Evolutionary conservation across 2,888 invertebrate species (phyloP).

Genomic region (Acleris cristana): DNA sequence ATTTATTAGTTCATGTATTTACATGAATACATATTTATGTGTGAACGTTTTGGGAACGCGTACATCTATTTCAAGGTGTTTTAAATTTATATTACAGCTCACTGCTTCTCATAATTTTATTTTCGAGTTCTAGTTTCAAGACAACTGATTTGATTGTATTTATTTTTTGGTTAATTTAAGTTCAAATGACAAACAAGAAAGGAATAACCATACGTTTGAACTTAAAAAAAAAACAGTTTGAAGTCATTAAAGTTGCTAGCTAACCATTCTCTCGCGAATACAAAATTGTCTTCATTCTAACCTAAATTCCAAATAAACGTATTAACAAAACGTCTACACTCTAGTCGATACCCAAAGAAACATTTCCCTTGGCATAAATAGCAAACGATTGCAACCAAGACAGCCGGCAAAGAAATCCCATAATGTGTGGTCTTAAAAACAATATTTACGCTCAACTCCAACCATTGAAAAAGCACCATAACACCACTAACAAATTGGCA

Average conservation of each 20-base stretch:
- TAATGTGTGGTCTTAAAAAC: conserved; percentile 36
- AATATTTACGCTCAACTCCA: conserved; percentile 10
- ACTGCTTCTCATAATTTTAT: too few species aligned
- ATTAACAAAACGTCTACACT: not conserved
- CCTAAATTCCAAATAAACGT: not conserved
- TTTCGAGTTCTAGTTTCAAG: too few species aligned
- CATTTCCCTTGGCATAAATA: conserved; percentile 1
- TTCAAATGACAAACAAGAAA: too few species aligned
- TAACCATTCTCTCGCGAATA: too few species aligned
- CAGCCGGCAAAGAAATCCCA: conserved; percentile 16
- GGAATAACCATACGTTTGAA: too few species aligned
- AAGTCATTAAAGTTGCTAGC: too few species aligned
- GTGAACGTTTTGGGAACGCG: conserved; percentile 16
- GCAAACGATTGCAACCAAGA: not conserved
- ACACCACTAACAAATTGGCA: conserved; percentile 35
- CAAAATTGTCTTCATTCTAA: too few species aligned
- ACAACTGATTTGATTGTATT: too few species aligned
- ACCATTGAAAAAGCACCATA: conserved; percentile 29
- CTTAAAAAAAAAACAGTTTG: too few species aligned
- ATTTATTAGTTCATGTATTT: conserved; percentile 33
- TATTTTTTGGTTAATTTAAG: too few species aligned
- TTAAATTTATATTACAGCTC: too few species aligned
- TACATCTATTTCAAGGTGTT: not conserved
- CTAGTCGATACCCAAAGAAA: conserved; percentile 2
- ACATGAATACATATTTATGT: conserved; percentile 32